phyloP scores from a whole-genome alignment of 2,888 invertebrate genomes.

The Synanthedon andrenaeformis region DNA sequence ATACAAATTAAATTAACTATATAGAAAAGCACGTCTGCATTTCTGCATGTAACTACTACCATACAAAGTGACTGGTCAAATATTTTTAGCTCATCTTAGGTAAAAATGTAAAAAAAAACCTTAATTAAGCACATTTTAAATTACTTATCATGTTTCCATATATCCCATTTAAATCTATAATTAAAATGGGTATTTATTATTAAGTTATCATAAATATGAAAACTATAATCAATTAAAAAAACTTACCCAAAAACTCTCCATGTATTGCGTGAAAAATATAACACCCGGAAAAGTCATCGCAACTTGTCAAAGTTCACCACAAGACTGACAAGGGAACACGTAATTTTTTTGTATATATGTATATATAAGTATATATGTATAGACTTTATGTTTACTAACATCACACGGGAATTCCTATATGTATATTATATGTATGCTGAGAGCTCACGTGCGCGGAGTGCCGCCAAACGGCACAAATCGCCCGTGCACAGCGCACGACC shows the following conservation, averaged over 20 bases:
- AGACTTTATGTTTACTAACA: constrained; percentile 66
- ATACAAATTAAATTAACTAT: no score
- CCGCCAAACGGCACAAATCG: constrained; percentile 16
- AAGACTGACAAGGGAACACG: constrained; percentile 41
- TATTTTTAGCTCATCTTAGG: no score
- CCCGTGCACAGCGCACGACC: constrained; percentile 3
- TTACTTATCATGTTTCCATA: no score
- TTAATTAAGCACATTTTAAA: no score
- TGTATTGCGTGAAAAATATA: constrained; percentile 54
- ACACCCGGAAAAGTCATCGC: constrained; percentile 60
- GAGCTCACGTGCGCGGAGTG: constrained; percentile 15
- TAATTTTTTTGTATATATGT: constrained; percentile 21
- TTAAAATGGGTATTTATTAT: no score
- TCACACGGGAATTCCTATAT: constrained; percentile 48
- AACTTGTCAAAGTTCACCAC: constrained; percentile 37
- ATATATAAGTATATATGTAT: constrained; percentile 26
- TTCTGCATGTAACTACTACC: no score
- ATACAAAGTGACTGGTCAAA: no score
- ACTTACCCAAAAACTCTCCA: constrained; percentile 66
- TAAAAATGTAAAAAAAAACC: no score
- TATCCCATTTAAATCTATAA: no score
- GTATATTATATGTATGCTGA: constrained; percentile 31
- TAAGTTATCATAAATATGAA: no score
- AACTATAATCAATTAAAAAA: neutral
- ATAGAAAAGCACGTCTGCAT: no score